phyloP scores from a whole-genome alignment of 2,888 invertebrate genomes.

The Hipparchia semele region DNA sequence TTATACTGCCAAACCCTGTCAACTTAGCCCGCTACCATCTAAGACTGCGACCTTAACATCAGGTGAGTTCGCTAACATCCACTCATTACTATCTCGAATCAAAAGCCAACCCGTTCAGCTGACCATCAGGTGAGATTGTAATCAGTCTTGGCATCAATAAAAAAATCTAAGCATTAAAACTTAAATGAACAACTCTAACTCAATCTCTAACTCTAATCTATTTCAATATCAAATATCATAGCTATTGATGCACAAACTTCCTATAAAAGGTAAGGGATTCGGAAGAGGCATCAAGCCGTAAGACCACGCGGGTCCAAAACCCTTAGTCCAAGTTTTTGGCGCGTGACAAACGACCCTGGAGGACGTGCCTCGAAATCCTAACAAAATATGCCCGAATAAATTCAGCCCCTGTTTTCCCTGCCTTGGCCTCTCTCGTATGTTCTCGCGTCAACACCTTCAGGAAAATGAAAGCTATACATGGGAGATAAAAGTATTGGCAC shows the following conservation, averaged over 20 bases:
- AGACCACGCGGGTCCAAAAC: conserved; percentile 18
- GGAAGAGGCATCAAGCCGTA: conserved; percentile 18
- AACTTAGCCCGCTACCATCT: too few species aligned
- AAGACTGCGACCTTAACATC: too few species aligned
- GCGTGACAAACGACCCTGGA: conserved; percentile 38
- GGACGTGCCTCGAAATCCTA: conserved; percentile 56
- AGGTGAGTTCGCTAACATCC: too few species aligned
- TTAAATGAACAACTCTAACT: too few species aligned
- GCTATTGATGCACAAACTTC: conserved; percentile 3
- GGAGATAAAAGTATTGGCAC: conserved; percentile 27
- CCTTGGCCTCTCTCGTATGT: conserved; percentile 44
- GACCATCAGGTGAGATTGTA: too few species aligned
- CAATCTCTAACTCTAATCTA: neutral
- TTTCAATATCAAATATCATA: neutral
- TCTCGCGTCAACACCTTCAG: conserved; percentile 54
- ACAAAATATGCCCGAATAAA: conserved; percentile 50
- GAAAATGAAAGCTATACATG: conserved; percentile 46
- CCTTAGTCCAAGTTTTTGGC: conserved; percentile 33
- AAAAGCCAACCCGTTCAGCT: too few species aligned
- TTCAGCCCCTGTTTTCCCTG: conserved; percentile 61
- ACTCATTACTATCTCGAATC: too few species aligned
- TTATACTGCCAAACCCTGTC: too few species aligned
- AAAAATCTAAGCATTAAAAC: too few species aligned
- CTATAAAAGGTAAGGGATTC: conserved; percentile 10
- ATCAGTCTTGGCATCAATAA: too few species aligned